Evolutionary conservation across 2,113 vertebrate genomes (phyloP).

Genomic region (Lepisosteus oculatus): DNA sequence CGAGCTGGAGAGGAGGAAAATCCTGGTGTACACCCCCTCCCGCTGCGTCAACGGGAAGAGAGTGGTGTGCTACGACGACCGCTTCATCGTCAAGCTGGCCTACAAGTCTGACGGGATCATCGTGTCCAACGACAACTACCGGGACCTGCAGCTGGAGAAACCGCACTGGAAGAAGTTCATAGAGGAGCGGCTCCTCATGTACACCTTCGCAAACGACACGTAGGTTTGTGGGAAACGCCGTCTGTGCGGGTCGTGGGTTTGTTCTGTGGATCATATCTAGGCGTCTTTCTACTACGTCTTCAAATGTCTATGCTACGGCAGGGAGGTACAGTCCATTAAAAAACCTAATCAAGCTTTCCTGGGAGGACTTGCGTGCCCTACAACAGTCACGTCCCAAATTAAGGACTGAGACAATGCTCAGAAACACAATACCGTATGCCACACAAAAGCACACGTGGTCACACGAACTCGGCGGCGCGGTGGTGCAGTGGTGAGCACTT

Average conservation of each 20-base stretch:
- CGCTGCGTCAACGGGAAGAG: conserved; percentile 82
- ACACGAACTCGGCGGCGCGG: too few species aligned
- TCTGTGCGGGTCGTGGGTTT: too few species aligned
- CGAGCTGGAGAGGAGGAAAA: conserved; percentile 71
- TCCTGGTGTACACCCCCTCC: conserved; percentile 83
- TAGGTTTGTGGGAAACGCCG: conserved; percentile 37
- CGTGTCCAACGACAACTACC: conserved; percentile 90
- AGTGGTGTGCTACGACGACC: conserved; percentile 85
- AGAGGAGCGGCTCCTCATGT: conserved; percentile 87
- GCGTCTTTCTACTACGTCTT: too few species aligned
- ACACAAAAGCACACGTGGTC: too few species aligned
- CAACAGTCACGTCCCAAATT: too few species aligned
- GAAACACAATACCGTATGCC: too few species aligned
- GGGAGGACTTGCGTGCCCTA: too few species aligned
- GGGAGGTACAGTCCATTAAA: background rate
- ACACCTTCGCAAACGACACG: conserved; percentile 87
- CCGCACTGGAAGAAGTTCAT: conserved; percentile 89
- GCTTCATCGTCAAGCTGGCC: conserved; percentile 84
- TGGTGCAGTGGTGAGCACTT: too few species aligned
- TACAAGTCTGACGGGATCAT: conserved; percentile 77
- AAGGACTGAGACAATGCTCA: too few species aligned
- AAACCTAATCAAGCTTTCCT: too few species aligned
- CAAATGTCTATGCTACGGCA: too few species aligned
- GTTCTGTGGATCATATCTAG: too few species aligned
- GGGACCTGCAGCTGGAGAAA: conserved; percentile 83